These are phyloP conservation scores for Ernsta delagoae DNA, from an alignment of 2,888 invertebrate species.

Conservation along the genomic window DNA sequence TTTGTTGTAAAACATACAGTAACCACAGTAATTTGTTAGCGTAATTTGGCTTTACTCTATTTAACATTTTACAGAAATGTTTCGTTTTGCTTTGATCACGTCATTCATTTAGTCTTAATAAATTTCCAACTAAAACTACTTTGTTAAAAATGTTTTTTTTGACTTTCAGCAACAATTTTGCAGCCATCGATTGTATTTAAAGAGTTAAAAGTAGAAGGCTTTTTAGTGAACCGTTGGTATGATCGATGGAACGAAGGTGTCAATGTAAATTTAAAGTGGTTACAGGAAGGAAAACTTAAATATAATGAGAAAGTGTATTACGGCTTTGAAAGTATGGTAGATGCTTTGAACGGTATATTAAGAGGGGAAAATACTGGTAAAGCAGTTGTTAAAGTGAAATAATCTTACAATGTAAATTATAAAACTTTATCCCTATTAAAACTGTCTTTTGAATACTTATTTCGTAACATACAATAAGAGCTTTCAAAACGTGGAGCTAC, in stretches of 20 bases:
- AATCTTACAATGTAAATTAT: background rate
- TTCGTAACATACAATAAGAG: too few species aligned
- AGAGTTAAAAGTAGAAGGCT: slow-evolving; percentile 89
- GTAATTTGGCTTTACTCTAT: too few species aligned
- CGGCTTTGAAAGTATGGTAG: slow-evolving; percentile 90
- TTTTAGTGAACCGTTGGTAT: slow-evolving; percentile 83
- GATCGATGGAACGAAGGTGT: slow-evolving; percentile 87
- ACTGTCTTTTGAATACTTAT: too few species aligned
- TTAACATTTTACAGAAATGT: too few species aligned
- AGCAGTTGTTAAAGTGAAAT: slow-evolving; percentile 86
- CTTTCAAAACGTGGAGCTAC: too few species aligned
- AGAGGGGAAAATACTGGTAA: slow-evolving; percentile 89
- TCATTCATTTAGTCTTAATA: slow-evolving; percentile 33
- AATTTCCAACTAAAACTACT: background rate
- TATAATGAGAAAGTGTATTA: slow-evolving; percentile 88
- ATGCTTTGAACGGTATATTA: slow-evolving; percentile 87
- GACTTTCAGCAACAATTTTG: slow-evolving; percentile 70
- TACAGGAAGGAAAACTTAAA: slow-evolving; percentile 88
- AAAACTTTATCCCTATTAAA: too few species aligned
- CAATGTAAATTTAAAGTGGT: slow-evolving; percentile 86
- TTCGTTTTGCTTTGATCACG: background rate
- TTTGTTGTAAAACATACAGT: too few species aligned
- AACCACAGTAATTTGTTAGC: too few species aligned
- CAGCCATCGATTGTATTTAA: slow-evolving; percentile 86
- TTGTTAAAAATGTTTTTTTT: background rate